A percentile compares a stretch with the other conserved stretches of the same genome.
phyloP scores from a whole-genome alignment of 2,888 invertebrate genomes.

The Lutraria lutraria region DNA sequence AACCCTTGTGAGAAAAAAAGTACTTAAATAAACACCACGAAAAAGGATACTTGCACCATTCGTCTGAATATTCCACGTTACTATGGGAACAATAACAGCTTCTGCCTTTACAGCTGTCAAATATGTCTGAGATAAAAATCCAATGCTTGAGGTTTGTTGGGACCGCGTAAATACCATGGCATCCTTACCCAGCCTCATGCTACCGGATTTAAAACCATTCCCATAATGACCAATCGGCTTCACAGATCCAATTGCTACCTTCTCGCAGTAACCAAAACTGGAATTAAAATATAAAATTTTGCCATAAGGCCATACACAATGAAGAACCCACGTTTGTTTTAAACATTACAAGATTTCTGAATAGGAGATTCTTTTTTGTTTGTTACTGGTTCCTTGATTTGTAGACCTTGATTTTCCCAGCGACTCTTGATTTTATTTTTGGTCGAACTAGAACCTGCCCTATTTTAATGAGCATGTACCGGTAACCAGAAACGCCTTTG shows the following conservation, averaged over 20 bases:
- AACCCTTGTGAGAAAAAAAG: too few species aligned
- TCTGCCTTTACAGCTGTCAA: conserved; percentile 80
- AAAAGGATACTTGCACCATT: conserved; percentile 82
- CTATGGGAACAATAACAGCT: conserved; percentile 84
- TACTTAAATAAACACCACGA: neutral
- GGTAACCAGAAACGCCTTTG: too few species aligned
- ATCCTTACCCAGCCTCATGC: conserved; percentile 86
- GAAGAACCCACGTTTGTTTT: too few species aligned
- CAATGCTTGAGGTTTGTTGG: conserved; percentile 78
- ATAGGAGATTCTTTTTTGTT: too few species aligned
- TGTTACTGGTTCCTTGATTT: too few species aligned
- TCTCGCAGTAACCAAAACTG: conserved; percentile 86
- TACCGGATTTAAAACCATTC: conserved; percentile 86
- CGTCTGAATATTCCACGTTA: conserved; percentile 77
- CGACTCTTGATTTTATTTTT: too few species aligned
- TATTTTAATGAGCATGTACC: too few species aligned
- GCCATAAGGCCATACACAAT: too few species aligned
- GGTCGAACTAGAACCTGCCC: too few species aligned
- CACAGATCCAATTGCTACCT: conserved; percentile 74
- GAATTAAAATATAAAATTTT: conserved; percentile 49
- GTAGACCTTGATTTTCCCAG: too few species aligned
- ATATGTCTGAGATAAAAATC: conserved; percentile 85
- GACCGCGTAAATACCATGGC: conserved; percentile 84
- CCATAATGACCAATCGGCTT: conserved; percentile 86
- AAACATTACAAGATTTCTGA: too few species aligned